phyloP scores from a whole-genome alignment of 2,797 vertebrate genomes.

The Clamator glandarius region DNA sequence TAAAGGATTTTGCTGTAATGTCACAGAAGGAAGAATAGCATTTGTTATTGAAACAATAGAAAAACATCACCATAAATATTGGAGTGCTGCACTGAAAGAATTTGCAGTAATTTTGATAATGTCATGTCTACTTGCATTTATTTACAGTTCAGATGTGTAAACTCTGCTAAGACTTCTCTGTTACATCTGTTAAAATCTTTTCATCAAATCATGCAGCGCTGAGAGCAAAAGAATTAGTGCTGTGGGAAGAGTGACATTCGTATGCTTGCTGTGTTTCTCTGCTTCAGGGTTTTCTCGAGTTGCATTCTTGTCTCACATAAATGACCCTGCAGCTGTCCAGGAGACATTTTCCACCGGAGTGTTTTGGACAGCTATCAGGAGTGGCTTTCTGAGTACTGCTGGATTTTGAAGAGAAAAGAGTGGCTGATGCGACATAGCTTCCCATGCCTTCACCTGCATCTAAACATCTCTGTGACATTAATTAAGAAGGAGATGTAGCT shows the following conservation, averaged over 20 bases:
- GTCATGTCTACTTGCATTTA: not conserved
- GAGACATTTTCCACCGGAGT: not conserved
- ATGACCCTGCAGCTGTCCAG: slow-evolving; percentile 16
- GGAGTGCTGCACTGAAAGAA: not conserved
- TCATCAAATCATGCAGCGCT: not conserved
- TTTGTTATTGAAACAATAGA: not conserved
- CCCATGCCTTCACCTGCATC: not conserved
- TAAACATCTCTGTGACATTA: not conserved
- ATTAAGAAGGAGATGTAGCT: not conserved
- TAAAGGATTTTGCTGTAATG: not conserved
- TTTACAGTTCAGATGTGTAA: not conserved
- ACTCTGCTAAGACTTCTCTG: not conserved
- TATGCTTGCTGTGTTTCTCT: not conserved
- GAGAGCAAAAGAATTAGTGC: not conserved
- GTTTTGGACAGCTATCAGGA: not conserved
- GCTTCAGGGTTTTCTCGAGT: not conserved
- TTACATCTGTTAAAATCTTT: not conserved
- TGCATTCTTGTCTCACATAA: not conserved
- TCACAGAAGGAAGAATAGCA: not conserved
- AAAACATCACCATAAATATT: not conserved
- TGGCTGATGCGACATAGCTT: not conserved
- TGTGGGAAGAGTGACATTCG: not conserved
- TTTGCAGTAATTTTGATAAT: not conserved
- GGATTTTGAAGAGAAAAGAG: not conserved
- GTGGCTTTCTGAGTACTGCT: not conserved